Evolutionary conservation across 2,888 invertebrate genomes (phyloP).

Genomic region (Octonoba sinensis): DNA sequence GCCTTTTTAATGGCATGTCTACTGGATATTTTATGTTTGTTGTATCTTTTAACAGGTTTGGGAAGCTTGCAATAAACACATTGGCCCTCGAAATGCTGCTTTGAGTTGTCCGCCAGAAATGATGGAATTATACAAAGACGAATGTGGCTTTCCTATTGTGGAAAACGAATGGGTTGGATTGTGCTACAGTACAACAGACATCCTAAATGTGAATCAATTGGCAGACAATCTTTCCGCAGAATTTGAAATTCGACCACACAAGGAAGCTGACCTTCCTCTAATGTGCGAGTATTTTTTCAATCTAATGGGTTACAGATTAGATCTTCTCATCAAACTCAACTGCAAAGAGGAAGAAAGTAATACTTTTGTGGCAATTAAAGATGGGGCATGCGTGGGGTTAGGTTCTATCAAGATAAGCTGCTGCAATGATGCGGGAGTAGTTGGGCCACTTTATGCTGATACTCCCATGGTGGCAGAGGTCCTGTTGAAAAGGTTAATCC

Average conservation of each 20-base stretch:
- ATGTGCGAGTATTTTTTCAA: background rate
- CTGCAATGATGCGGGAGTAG: background rate
- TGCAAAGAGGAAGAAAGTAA: background rate
- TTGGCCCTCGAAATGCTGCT: background rate
- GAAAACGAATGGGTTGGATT: background rate
- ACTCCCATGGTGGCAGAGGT: slow-evolving; percentile 2
- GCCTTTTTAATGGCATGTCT: too few species aligned
- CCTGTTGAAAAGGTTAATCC: background rate
- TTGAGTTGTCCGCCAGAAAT: background rate
- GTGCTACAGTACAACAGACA: background rate
- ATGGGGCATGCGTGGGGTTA: background rate
- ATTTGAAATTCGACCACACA: background rate
- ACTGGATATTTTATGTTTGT: background rate
- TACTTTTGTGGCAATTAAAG: background rate
- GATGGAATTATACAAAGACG: background rate
- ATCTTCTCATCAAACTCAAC: background rate
- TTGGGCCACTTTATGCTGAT: slow-evolving; percentile 4
- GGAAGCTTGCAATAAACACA: background rate
- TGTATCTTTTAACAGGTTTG: background rate
- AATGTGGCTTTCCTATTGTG: background rate
- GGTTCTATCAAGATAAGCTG: background rate
- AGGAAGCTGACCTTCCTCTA: background rate
- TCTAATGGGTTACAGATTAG: background rate
- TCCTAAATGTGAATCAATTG: background rate
- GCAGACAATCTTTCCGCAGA: background rate